Base-by-base conservation (phyloP, 2,113 vertebrate species). In the Rhabdornis inornatus region DNA sequence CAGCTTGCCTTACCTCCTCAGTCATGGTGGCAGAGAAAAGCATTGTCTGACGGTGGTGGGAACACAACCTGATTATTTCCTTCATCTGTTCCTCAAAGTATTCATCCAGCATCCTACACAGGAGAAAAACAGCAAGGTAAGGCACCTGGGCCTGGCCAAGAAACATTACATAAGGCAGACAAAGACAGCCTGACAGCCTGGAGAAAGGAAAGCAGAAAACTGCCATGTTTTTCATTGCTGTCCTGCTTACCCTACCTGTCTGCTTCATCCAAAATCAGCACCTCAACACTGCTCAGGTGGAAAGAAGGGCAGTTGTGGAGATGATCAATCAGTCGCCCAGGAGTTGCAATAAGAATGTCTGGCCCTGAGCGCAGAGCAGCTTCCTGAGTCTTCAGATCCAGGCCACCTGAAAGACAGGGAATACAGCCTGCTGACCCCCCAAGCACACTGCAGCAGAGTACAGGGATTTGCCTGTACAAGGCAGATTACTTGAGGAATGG, bases 81-180 rank as follows among this genome's bases (percentile, higher is more conserved):
- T 99, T 99, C 99, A 99, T 99, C 98, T 99, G 99, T 71, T 99
- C 99, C 95, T 99, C 99, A 83, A 99, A 99, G 96, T 99, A 99
- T 84, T 99, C 99, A 21, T 99, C 99, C 97, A 99, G 88, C 99
- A 99, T 99, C 97, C 99, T 99, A 96, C 59, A 15, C 7, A 63
- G 82, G 4, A 79, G 45, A 70, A 50, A 31, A 52, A 8, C 14
- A 74, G 19, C 6, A 22, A 69, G 25, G 31, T 75, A 72, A 79
- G 19, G 23, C 15, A 50, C 10, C 10, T 37, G 25, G 11, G 49
- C 33, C 40, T 53, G 65, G 52, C 35, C 31, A 61, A 76, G 39
- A 77, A 85, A 56, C 4, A 18, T 42, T 16, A 31, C 19, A n/a
- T 27, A 83, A 70, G 20, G 49, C 44, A 79, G 35, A 55, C 30